Percentiles rank a stretch among this genome's conserved stretches.
Evolutionary conservation across 2,113 vertebrate species (phyloP).

Genomic region (Clinocottus analis): DNA sequence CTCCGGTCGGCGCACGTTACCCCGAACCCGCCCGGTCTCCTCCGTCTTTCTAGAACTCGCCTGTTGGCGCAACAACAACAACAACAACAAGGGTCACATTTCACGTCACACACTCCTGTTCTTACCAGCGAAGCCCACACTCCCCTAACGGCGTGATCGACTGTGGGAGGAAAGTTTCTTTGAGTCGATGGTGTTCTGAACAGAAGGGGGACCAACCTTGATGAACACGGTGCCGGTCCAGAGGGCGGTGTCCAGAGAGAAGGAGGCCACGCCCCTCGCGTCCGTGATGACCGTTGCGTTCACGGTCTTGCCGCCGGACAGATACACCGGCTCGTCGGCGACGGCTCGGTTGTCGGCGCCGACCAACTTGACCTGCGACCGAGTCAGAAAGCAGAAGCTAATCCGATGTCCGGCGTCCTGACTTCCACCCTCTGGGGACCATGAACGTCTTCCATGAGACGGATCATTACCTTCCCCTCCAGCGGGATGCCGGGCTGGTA

Average conservation of each 20-base stretch:
- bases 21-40: fast-evolving
- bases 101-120: background rate
- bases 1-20: background rate
- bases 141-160: no score
- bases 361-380: conserved; percentile 71
- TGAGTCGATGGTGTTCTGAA: background rate
- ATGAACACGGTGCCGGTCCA: conserved; percentile 53
- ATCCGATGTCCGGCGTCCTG: no score
- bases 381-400: conserved; percentile 1
- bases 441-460: background rate
- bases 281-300: conserved; percentile 59
- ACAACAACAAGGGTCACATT: background rate
- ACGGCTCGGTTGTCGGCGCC: conserved; percentile 50
- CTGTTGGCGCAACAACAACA: conserved; percentile 52
- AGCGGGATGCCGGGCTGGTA: conserved; percentile 75
- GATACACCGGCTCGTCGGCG: conserved; percentile 51
- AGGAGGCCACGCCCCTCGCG: conserved; percentile 60
- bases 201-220: conserved; percentile 50
- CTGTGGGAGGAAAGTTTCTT: background rate
- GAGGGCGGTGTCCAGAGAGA: conserved; percentile 73
- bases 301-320: background rate
- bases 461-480: conserved; percentile 79
- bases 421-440: background rate
- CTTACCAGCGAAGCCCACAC: background rate
- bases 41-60: background rate